These are phyloP conservation scores for Ophion ellenae DNA, from an alignment of 2,888 invertebrate species.

Conservation along the genomic window DNA sequence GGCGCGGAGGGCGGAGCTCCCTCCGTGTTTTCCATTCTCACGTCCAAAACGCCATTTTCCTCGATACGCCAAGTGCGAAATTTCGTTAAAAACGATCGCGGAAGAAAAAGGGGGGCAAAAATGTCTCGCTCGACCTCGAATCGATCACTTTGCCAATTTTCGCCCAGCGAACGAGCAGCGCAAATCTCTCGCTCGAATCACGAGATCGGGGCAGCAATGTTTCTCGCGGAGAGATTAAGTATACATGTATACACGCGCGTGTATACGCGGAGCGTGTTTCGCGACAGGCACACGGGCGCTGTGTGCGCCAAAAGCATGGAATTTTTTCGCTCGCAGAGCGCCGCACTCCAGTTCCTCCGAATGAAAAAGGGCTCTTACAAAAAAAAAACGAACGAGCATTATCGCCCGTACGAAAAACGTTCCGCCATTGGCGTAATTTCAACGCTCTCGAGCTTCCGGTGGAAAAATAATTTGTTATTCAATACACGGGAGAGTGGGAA, in stretches of 20 bases:
- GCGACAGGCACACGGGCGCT: constrained; percentile 25
- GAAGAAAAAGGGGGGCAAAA: constrained; percentile 8
- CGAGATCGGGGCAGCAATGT: constrained; percentile 11
- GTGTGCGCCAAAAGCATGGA: constrained; percentile 39
- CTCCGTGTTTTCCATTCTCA: constrained; percentile 28
- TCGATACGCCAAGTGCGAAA: constrained; percentile 46
- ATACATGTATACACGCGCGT: neutral
- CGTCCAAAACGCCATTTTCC: constrained; percentile 59
- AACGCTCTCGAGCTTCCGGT: neutral
- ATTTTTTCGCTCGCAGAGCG: constrained; percentile 15
- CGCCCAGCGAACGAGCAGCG: constrained; percentile 45
- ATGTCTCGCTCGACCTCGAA: constrained; percentile 52
- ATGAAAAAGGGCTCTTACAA: neutral
- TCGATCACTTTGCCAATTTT: constrained; percentile 66
- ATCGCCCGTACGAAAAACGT: neutral
- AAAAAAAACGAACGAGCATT: neutral
- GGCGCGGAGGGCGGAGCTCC: constrained; percentile 9
- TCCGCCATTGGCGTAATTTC: neutral
- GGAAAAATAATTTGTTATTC: constrained; percentile 48
- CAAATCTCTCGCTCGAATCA: constrained; percentile 45
- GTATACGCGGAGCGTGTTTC: constrained; percentile 7
- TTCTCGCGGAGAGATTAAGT: neutral
- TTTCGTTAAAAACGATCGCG: constrained; percentile 8
- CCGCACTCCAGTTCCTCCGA: neutral
- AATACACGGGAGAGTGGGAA: constrained; percentile 29